Percentiles rank a stretch among this genome's conserved stretches.
Conservation (phyloP, 2,113 vertebrate genomes). For the Callorhinus ursinus region DNA sequence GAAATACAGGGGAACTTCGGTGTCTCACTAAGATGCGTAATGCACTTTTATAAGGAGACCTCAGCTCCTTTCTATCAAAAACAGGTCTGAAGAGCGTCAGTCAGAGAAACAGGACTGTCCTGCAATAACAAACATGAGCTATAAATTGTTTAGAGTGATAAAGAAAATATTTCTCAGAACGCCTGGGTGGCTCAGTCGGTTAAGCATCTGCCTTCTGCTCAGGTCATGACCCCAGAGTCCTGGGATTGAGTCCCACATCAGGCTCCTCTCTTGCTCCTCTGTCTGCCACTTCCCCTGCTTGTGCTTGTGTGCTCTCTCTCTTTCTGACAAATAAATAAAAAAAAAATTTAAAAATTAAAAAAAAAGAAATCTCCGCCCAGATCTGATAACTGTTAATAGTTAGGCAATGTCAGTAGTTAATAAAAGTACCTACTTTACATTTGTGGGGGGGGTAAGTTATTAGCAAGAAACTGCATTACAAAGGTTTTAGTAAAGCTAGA, state of each 20-base stretch:
- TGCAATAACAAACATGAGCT: not conserved
- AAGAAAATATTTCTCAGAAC: not conserved
- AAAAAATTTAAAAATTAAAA: too few species aligned
- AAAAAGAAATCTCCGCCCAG: not conserved
- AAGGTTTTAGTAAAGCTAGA: not conserved
- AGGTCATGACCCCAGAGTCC: too few species aligned
- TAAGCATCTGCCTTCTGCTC: too few species aligned
- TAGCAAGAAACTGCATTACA: not conserved
- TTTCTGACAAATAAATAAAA: too few species aligned
- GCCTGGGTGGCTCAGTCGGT: too few species aligned
- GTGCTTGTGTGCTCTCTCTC: too few species aligned
- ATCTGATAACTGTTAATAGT: not conserved
- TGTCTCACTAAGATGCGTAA: not conserved
- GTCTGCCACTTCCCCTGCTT: too few species aligned
- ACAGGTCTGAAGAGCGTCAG: not conserved
- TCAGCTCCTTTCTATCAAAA: not conserved
- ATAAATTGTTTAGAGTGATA: not conserved
- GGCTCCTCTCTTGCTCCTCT: too few species aligned
- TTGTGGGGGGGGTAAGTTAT: not conserved
- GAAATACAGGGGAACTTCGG: not conserved
- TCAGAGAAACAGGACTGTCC: not conserved
- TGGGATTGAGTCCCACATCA: too few species aligned
- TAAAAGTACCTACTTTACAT: conserved; percentile 29
- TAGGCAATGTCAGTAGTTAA: not conserved
- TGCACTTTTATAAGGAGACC: not conserved